Evolutionary conservation across 92 coral and sea anemone genomes (phyloP).

Genomic region (Parazoanthus swiftii): DNA sequence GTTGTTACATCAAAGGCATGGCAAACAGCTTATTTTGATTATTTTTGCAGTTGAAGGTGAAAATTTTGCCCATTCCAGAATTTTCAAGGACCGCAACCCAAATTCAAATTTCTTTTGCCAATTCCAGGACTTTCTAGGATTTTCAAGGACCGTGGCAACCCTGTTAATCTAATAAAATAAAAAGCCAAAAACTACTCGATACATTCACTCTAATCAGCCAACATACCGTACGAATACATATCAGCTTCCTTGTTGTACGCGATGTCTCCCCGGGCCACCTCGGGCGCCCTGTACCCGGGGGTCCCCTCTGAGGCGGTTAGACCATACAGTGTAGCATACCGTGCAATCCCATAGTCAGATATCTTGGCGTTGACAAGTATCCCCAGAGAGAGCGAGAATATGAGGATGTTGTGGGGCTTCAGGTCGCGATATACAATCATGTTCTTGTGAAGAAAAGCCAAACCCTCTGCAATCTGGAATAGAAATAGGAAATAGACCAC

Average conservation of each 20-base stretch:
- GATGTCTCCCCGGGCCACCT: slow-evolving; percentile 90
- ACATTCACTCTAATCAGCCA: too few relatives aligned
- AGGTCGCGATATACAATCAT: slow-evolving; percentile 94
- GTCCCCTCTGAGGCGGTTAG: slow-evolving; percentile 94
- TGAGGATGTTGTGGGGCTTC: slow-evolving; percentile 97
- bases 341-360: slow-evolving; percentile 92
- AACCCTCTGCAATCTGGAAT: slow-evolving; percentile 88
- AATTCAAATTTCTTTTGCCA: too few relatives aligned
- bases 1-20: too few relatives aligned
- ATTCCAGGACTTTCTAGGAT: too few relatives aligned
- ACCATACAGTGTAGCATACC: slow-evolving; percentile 87
- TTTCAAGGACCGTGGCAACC: too few relatives aligned
- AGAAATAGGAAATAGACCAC: neutral
- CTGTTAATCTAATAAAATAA: too few relatives aligned
- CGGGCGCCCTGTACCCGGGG: slow-evolving; percentile 98
- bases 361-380: slow-evolving; percentile 95
- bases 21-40: too few relatives aligned
- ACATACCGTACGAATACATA: slow-evolving; percentile 80
- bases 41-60: too few relatives aligned
- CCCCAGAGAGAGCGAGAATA: slow-evolving; percentile 79
- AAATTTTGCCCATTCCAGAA: too few relatives aligned
- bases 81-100: too few relatives aligned
- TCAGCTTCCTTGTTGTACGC: slow-evolving; percentile 90
- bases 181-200: too few relatives aligned
- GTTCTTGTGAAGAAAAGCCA: slow-evolving; percentile 85